Conservation (phyloP, 2,113 vertebrate genomes). For the Echinops telfairi region DNA sequence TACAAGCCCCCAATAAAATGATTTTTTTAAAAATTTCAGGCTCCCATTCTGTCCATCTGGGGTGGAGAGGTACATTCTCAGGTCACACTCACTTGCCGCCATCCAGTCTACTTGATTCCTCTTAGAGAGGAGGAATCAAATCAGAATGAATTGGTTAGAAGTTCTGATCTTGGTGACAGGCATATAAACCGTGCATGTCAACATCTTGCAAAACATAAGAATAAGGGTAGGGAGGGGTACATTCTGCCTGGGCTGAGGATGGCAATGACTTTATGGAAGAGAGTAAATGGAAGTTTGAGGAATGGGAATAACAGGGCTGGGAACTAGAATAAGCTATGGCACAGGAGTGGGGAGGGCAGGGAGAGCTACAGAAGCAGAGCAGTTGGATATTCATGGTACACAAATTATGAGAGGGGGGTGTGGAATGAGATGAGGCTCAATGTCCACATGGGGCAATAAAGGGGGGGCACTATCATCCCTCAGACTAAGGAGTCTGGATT, state of each 20-base stretch:
- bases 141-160: neutral
- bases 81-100: too few species aligned
- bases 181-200: neutral
- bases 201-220: neutral
- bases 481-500: neutral
- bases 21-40: too few species aligned
- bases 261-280: neutral
- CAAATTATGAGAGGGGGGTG: neutral
- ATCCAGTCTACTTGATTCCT: too few species aligned
- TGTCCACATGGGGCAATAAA: neutral
- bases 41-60: too few species aligned
- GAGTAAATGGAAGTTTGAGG: neutral
- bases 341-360: neutral
- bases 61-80: too few species aligned
- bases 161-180: neutral
- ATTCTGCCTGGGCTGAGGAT: neutral
- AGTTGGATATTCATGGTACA: neutral
- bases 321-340: neutral
- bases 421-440: neutral
- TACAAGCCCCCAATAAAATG: too few species aligned
- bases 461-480: neutral
- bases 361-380: neutral
- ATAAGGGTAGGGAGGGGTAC: neutral
- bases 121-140: neutral
- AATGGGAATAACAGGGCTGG: neutral